Conservation (phyloP, 2,113 vertebrate species). For the Eulacestoma nigropectus region DNA sequence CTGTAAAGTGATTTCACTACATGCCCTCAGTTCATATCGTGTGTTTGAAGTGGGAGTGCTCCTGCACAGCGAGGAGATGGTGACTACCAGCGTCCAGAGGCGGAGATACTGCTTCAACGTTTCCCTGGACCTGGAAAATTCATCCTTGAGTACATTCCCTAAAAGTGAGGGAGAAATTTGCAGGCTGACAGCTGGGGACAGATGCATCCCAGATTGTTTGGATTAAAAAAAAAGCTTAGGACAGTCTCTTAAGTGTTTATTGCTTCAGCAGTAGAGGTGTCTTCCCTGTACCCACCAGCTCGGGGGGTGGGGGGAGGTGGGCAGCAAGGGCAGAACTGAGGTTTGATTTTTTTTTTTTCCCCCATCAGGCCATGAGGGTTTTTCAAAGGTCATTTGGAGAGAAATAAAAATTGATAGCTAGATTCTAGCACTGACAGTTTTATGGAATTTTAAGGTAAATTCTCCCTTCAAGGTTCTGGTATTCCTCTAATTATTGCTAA, state of each 20-base stretch:
- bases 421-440: background rate
- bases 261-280: background rate
- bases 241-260: background rate
- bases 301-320: background rate
- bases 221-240: background rate
- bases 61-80: fast-evolving
- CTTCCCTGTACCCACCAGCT: background rate
- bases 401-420: background rate
- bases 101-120: background rate
- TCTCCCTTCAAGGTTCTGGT: background rate
- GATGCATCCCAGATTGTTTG: too few relatives aligned
- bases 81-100: background rate
- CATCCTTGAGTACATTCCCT: background rate
- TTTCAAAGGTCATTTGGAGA: background rate
- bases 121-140: background rate
- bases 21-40: fast-evolving
- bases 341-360: background rate
- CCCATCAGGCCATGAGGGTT: background rate
- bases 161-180: background rate
- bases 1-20: background rate
- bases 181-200: background rate
- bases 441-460: background rate
- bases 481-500: background rate
- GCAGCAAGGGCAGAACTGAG: background rate
- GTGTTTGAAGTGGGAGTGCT: background rate